A percentile compares a stretch with the other conserved stretches of the same genome.
Conservation (phyloP, 2,888 invertebrate genomes). For the Aporophyla nigra region DNA sequence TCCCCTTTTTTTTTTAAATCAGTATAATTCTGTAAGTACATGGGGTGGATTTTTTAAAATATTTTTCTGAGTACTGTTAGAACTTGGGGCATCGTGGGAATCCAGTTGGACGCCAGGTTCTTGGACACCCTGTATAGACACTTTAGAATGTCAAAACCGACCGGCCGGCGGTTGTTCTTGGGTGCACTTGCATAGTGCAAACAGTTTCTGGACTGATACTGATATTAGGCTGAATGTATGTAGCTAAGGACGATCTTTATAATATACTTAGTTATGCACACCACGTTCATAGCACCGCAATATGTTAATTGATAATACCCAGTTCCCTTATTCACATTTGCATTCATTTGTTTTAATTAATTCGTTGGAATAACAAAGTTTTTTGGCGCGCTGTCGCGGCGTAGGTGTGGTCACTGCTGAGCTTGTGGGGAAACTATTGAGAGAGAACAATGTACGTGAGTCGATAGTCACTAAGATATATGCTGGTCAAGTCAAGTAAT, state of each 20-base stretch:
- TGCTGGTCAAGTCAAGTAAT: too few relatives aligned
- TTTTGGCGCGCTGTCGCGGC: background rate
- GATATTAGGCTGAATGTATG: background rate
- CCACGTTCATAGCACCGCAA: background rate
- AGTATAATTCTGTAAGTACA: too few relatives aligned
- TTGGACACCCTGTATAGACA: too few relatives aligned
- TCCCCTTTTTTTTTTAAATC: too few relatives aligned
- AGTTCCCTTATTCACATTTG: background rate
- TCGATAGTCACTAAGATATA: background rate
- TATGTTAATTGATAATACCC: background rate
- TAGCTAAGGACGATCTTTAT: background rate
- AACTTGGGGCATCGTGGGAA: too few relatives aligned
- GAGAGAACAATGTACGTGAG: background rate
- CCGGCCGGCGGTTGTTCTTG: background rate
- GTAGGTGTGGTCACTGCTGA: background rate
- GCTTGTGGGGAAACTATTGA: background rate
- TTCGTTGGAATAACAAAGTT: background rate
- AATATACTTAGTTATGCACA: background rate
- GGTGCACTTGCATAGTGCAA: background rate
- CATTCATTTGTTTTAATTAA: constrained; percentile 2
- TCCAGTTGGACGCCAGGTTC: too few relatives aligned
- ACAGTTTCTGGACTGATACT: background rate
- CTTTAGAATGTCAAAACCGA: too few relatives aligned
- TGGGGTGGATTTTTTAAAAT: too few relatives aligned
- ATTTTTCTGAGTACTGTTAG: too few relatives aligned